Conservation (phyloP, 2,888 invertebrate species). For the Archaeoteleia sp. region DNA sequence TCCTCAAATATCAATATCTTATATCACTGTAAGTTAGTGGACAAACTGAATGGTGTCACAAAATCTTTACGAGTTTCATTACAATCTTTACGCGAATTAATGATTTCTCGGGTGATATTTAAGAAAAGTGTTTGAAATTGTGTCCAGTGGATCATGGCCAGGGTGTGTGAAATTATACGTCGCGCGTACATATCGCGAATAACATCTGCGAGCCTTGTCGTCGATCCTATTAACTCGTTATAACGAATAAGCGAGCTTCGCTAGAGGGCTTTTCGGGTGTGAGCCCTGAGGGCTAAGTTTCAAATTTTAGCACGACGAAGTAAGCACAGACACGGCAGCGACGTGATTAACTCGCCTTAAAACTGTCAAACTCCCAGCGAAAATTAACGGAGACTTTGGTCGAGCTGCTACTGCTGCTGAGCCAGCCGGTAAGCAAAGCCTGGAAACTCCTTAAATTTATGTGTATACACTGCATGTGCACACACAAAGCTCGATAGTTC, state of each 20-base stretch:
- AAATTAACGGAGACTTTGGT: slow-evolving; percentile 49
- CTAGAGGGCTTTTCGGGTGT: slow-evolving; percentile 36
- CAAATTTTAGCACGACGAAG: slow-evolving; percentile 49
- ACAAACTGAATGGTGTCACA: too few species aligned
- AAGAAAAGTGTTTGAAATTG: too few species aligned
- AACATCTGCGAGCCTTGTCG: slow-evolving; percentile 30
- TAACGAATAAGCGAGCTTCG: slow-evolving; percentile 41
- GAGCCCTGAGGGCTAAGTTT: slow-evolving; percentile 26
- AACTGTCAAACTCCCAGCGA: slow-evolving; percentile 52
- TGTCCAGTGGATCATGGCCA: too few species aligned
- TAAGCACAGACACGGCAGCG: slow-evolving; percentile 30
- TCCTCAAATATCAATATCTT: too few species aligned
- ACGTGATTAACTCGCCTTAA: slow-evolving; percentile 52
- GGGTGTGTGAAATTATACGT: too few species aligned
- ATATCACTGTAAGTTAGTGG: too few species aligned
- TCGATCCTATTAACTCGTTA: slow-evolving; percentile 46
- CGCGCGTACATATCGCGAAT: too few species aligned
- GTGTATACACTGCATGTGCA: slow-evolving; percentile 37
- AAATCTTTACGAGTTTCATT: too few species aligned
- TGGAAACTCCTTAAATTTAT: slow-evolving; percentile 44
- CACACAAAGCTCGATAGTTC: slow-evolving; percentile 23
- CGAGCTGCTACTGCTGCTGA: slow-evolving; percentile 49
- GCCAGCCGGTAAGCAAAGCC: slow-evolving; percentile 42
- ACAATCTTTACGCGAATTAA: too few species aligned
- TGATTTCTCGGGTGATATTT: too few species aligned